Percentiles rank a stretch among this genome's conserved stretches.
phyloP scores from a whole-genome alignment of 2,113 vertebrate species.

The Platysteira castanea region DNA sequence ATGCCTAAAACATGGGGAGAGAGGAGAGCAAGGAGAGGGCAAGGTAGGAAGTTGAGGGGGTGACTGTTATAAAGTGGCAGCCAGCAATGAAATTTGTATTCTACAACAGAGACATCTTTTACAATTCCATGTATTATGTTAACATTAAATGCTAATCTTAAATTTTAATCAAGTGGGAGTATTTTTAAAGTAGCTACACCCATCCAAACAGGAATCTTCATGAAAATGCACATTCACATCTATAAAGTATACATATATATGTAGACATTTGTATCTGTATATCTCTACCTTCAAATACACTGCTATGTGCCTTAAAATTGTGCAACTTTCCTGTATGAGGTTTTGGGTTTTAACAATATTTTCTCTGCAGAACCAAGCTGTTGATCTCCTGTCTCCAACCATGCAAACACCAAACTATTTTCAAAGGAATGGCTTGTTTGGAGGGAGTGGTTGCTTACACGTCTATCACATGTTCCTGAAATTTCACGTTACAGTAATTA shows the following conservation, averaged over 20 bases:
- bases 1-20: neutral
- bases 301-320: neutral
- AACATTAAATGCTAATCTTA: neutral
- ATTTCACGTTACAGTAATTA: neutral
- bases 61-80: neutral
- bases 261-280: neutral
- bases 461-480: neutral
- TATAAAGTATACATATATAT: neutral
- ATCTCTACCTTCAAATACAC: neutral
- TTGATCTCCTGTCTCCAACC: neutral
- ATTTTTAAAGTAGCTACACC: neutral
- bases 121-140: neutral
- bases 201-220: neutral
- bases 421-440: neutral
- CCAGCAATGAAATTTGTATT: neutral
- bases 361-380: neutral
- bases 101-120: neutral
- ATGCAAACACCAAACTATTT: neutral
- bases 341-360: neutral
- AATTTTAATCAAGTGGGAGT: neutral
- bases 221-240: neutral
- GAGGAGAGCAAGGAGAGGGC: neutral
- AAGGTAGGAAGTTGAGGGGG: neutral
- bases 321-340: neutral
- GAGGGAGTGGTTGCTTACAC: neutral